A percentile compares a stretch with the other conserved stretches of the same genome.
Conservation (phyloP, 2,888 invertebrate species). For the Opisthograptis luteolata region DNA sequence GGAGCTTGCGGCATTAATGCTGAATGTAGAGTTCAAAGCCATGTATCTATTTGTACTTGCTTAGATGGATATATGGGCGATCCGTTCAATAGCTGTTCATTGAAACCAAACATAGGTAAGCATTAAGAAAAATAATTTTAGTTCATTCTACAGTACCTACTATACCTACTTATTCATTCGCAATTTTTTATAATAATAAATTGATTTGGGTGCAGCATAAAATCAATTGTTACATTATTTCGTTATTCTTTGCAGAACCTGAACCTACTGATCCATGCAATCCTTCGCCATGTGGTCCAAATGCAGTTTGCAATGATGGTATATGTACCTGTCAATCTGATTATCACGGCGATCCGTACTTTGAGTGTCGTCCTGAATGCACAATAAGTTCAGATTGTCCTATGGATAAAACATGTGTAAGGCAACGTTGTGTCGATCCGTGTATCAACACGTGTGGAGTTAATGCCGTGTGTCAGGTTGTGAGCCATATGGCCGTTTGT, state of each 20-base stretch:
- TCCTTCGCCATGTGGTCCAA: conserved; percentile 87
- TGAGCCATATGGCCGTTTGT: conserved; percentile 91
- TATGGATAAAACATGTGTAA: conserved; percentile 87
- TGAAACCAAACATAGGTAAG: conserved; percentile 84
- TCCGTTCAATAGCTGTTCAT: conserved; percentile 88
- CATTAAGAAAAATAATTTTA: conserved; percentile 3
- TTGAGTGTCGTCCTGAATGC: conserved; percentile 90
- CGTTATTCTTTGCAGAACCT: conserved; percentile 52
- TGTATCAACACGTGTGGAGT: conserved; percentile 91
- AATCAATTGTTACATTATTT: background rate
- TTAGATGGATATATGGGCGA: conserved; percentile 89
- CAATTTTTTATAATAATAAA: background rate
- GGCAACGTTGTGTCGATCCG: conserved; percentile 88
- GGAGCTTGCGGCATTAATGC: conserved; percentile 90
- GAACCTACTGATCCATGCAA: conserved; percentile 82
- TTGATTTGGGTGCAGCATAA: too few relatives aligned
- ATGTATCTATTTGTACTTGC: conserved; percentile 91
- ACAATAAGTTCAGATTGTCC: conserved; percentile 89
- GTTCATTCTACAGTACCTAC: background rate
- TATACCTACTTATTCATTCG: background rate
- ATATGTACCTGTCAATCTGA: conserved; percentile 85
- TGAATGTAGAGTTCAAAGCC: conserved; percentile 89
- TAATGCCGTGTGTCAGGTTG: conserved; percentile 88
- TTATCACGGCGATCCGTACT: conserved; percentile 87
- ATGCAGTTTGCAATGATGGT: conserved; percentile 85